Percentiles rank a stretch among this genome's conserved stretches.
These are phyloP conservation scores for Antedon mediterranea DNA, from an alignment of 53 echinoderm and acorn worm species.

Conservation along the genomic window DNA sequence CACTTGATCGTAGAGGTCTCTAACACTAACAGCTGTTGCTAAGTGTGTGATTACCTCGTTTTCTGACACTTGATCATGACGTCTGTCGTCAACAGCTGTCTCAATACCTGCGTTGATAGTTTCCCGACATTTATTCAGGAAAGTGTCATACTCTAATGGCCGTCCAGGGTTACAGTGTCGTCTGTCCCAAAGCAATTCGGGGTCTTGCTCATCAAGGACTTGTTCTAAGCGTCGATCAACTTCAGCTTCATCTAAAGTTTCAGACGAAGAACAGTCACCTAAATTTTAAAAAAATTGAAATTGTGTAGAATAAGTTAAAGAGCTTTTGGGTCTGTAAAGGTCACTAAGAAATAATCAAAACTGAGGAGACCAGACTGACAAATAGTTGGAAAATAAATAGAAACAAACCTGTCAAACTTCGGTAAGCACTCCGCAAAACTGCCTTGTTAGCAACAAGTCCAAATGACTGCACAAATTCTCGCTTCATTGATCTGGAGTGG, in stretches of 20 bases:
- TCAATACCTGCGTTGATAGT: slow-evolving; percentile 2
- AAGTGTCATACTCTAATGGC: slow-evolving; percentile 6
- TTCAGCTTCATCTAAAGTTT: slow-evolving; percentile 14
- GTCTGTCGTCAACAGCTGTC: slow-evolving; percentile 9
- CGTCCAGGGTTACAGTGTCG: slow-evolving; percentile 16
- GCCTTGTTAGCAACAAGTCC: too few relatives aligned
- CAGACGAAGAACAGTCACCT: too few relatives aligned
- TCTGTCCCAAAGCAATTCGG: slow-evolving; percentile 33
- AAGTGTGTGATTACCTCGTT: slow-evolving; percentile 12
- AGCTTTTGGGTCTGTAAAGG: too few relatives aligned
- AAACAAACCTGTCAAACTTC: too few relatives aligned
- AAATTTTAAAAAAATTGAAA: too few relatives aligned
- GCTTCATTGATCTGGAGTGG: too few relatives aligned
- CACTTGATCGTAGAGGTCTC: slow-evolving; percentile 17
- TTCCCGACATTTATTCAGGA: slow-evolving; percentile 4
- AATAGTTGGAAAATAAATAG: too few relatives aligned
- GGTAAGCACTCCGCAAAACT: too few relatives aligned
- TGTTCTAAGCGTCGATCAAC: slow-evolving; percentile 22
- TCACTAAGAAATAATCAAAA: too few relatives aligned
- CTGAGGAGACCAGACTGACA: too few relatives aligned
- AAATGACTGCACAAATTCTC: too few relatives aligned
- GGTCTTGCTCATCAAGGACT: slow-evolving; percentile 30
- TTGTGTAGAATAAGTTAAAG: too few relatives aligned
- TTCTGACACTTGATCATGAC: background rate
- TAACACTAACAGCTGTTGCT: slow-evolving; percentile 6